Evolutionary conservation across 2,113 vertebrate species (phyloP).

Genomic region (Vidua macroura): DNA sequence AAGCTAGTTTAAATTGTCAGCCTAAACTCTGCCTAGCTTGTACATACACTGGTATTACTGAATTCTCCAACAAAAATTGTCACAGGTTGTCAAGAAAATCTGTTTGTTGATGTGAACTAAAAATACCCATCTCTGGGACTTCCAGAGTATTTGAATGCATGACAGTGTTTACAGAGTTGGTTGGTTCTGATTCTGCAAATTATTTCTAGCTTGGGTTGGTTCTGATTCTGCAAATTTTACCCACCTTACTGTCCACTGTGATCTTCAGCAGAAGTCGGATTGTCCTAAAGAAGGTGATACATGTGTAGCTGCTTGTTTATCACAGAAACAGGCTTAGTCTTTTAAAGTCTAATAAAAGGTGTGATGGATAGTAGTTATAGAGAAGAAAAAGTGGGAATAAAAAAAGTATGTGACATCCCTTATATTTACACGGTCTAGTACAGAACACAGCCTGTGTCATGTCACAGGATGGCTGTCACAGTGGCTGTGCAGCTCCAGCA

Average conservation of each 20-base stretch:
- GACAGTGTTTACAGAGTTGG: background rate
- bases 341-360: background rate
- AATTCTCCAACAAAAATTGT: background rate
- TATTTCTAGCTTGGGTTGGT: background rate
- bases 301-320: fast-evolving
- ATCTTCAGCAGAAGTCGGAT: background rate
- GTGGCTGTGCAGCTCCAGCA: background rate
- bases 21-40: background rate
- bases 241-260: background rate
- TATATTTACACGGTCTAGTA: background rate
- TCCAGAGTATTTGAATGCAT: background rate
- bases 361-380: background rate
- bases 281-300: background rate
- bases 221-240: background rate
- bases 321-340: background rate
- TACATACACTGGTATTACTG: background rate
- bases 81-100: background rate
- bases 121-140: background rate
- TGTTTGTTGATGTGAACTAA: background rate
- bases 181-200: background rate
- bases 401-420: background rate
- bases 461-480: background rate
- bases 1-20: background rate
- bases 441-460: background rate
- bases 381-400: background rate